These are phyloP conservation scores for Clostera curtula DNA, from an alignment of 2,888 invertebrate genomes.

Conservation along the genomic window DNA sequence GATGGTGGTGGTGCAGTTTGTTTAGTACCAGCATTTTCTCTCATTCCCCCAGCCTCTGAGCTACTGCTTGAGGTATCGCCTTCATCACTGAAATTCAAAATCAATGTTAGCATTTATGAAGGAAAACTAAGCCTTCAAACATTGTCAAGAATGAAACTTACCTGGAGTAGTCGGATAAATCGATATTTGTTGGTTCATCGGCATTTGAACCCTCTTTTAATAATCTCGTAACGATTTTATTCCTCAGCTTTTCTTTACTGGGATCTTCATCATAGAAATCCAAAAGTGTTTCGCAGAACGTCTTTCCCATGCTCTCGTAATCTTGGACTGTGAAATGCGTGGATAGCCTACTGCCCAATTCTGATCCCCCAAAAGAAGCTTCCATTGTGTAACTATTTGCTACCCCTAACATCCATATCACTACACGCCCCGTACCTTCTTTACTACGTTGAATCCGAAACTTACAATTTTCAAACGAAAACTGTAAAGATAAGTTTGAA, in stretches of 20 bases:
- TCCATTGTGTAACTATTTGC: slow-evolving; percentile 97
- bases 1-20: slow-evolving; percentile 81
- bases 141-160: slow-evolving; percentile 31
- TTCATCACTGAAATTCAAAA: slow-evolving; percentile 78
- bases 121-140: too few relatives aligned
- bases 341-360: slow-evolving; percentile 84
- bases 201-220: slow-evolving; percentile 90
- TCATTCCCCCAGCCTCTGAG: slow-evolving; percentile 77
- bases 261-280: slow-evolving; percentile 93
- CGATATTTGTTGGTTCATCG: slow-evolving; percentile 90
- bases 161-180: slow-evolving; percentile 92
- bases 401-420: slow-evolving; percentile 96
- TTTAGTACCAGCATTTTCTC: slow-evolving; percentile 66
- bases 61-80: slow-evolving; percentile 85
- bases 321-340: slow-evolving; percentile 88
- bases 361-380: slow-evolving; percentile 94
- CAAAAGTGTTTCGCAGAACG: slow-evolving; percentile 93
- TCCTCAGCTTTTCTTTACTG: slow-evolving; percentile 85
- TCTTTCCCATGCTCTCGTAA: slow-evolving; percentile 83
- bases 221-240: slow-evolving; percentile 86
- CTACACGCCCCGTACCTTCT: slow-evolving; percentile 95
- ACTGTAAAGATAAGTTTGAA: slow-evolving; percentile 77
- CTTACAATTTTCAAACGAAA: slow-evolving; percentile 95
- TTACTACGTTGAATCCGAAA: slow-evolving; percentile 95
- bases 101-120: too few relatives aligned